Conservation (phyloP, 2,113 vertebrate genomes). For the Chiloscyllium plagiosum region DNA sequence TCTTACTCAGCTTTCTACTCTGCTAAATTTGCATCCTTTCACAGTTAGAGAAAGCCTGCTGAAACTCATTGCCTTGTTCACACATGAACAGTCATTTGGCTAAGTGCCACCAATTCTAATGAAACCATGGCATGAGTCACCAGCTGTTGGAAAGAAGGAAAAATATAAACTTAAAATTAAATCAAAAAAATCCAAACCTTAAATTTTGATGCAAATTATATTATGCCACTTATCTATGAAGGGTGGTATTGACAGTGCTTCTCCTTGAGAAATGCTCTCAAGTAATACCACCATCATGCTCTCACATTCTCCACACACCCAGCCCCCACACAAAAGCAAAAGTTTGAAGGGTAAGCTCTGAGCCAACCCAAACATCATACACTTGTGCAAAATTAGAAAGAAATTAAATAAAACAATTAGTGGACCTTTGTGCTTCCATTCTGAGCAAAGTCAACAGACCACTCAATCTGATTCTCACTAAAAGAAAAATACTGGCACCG, state of each 20-base stretch:
- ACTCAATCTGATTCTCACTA: neutral
- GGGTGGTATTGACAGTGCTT: no score
- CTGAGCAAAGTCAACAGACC: neutral
- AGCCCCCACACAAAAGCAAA: no score
- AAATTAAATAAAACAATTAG: neutral
- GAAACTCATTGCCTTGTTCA: neutral
- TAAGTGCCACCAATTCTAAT: neutral
- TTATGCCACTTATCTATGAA: neutral
- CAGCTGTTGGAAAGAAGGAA: neutral
- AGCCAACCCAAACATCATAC: neutral
- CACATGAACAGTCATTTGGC: neutral
- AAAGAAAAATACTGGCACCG: neutral
- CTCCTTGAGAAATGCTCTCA: neutral
- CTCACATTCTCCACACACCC: no score
- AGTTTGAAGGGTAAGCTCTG: no score
- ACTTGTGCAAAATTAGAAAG: neutral
- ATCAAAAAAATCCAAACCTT: neutral
- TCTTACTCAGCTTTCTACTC: neutral
- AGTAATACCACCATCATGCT: neutral
- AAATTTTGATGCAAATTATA: neutral
- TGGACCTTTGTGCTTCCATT: neutral
- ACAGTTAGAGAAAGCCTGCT: neutral
- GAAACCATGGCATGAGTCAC: neutral
- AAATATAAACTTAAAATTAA: neutral
- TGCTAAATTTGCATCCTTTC: neutral